Conservation (phyloP, 2,797 vertebrate genomes). For the Bradypodion pumilum region DNA sequence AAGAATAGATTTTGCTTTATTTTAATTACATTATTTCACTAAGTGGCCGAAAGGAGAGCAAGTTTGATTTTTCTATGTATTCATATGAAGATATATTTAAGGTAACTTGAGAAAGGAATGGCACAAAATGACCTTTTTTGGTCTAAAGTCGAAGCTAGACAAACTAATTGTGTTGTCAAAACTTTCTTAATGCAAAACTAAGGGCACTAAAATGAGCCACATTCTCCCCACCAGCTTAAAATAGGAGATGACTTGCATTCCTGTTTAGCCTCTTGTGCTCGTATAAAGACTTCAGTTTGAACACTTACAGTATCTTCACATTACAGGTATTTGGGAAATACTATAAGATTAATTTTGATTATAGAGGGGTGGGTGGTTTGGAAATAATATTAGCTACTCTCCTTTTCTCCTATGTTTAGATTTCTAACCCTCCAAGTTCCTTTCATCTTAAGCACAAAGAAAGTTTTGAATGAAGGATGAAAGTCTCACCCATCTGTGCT, state of each 20-base stretch:
- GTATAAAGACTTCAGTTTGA: neutral
- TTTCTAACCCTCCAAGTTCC: neutral
- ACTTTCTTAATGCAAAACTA: neutral
- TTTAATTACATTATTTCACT: constrained; percentile 65
- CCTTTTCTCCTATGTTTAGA: neutral
- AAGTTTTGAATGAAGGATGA: neutral
- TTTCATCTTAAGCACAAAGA: neutral
- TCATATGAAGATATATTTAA: constrained; percentile 34
- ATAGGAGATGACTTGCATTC: neutral
- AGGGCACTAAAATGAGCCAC: constrained; percentile 20
- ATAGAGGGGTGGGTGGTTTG: neutral
- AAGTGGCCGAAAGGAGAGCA: constrained; percentile 44
- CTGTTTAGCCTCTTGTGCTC: neutral
- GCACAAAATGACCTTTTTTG: neutral
- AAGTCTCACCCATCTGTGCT: neutral
- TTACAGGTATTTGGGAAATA: neutral
- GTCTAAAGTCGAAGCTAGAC: neutral
- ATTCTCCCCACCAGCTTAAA: constrained; percentile 37
- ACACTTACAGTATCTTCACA: neutral
- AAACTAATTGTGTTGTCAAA: neutral
- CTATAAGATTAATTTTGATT: neutral
- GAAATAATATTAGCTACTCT: neutral
- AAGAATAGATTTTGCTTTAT: constrained; percentile 47
- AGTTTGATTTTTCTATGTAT: constrained; percentile 33
- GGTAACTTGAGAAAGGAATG: constrained; percentile 14